Evolutionary conservation across 2,113 vertebrate genomes (phyloP), one percentile per base, ranked within the genome.

Genomic region (Anoplopoma fimbria): DNA sequence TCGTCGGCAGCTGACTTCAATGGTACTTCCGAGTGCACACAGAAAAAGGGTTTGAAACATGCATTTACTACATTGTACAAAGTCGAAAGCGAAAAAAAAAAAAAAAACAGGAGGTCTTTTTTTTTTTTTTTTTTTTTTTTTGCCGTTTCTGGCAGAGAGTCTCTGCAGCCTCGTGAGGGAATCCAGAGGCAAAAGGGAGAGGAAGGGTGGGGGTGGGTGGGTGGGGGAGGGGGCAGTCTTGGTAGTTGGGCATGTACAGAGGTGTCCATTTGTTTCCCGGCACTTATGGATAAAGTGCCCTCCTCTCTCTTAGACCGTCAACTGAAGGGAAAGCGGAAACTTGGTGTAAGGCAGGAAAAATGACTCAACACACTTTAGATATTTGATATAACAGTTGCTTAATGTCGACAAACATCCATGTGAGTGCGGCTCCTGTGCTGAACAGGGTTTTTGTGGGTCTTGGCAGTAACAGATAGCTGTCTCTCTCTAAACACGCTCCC

Each of bases 291-390:
- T 88, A 90, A 89, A 88, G 88, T 89, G 91, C 88, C 89, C 82
- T 91, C 92, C 76, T 89, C 90, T 84, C 87, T 89, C 90, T 94
- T 94, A 95, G 93, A 95, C 93, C 89, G 94, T 88, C 91, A 95
- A 94, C 95, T 96, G 94, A 93, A 94, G 95, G 94, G 87, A 95
- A 90, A 95, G 94, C 64, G 93, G 88, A 94, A 95, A 95, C 87
- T 77, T 89, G 88, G 92, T 91, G 92, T 96, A 75, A 96, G 94
- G 94, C 91, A 94, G 91, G 87, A 91, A 87, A n/a, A 92, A 91
- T 90, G 83, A 94, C 90, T 93, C 81, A 87, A 88, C 85, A 94
- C 58, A 91, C 65, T 88, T 92, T 38, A 93, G 76, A 92, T 92
- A 91, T 93, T 90, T 71, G 72, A 78, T 81, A 88, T 75, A 89